Conservation (phyloP, 1,140 invertebrate species). For the Heliothis subflexa region DNA sequence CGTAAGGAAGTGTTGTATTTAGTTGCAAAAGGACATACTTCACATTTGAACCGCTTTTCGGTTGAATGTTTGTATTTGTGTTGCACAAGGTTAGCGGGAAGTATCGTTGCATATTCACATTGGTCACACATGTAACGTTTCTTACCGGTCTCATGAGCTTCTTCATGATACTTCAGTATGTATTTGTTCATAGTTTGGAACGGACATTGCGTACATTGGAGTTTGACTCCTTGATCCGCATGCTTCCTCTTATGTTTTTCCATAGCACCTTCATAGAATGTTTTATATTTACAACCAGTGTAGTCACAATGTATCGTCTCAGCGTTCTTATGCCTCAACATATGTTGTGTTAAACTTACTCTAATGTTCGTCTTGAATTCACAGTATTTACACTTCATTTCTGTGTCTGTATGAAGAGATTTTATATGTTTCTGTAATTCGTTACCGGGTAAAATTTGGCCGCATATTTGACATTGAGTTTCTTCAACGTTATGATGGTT, state of each 20-base stretch:
- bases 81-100: constrained; percentile 78
- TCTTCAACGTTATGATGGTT: constrained; percentile 67
- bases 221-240: constrained; percentile 70
- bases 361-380: constrained; percentile 69
- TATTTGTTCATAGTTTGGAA: constrained; percentile 83
- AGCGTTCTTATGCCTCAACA: constrained; percentile 76
- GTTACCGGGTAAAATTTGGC: constrained; percentile 67
- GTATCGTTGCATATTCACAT: constrained; percentile 78
- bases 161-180: constrained; percentile 79
- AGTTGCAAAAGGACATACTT: constrained; percentile 80
- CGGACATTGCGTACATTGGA: constrained; percentile 74
- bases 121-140: constrained; percentile 77
- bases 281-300: constrained; percentile 72
- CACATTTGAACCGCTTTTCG: constrained; percentile 80
- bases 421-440: constrained; percentile 80
- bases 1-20: constrained; percentile 82
- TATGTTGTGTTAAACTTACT: constrained; percentile 77
- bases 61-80: constrained; percentile 81
- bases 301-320: constrained; percentile 74
- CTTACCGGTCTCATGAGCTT: constrained; percentile 76
- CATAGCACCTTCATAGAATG: constrained; percentile 77
- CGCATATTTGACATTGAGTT: constrained; percentile 80
- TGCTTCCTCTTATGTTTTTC: constrained; percentile 76
- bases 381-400: constrained; percentile 73
- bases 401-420: constrained; percentile 60